phyloP scores from a whole-genome alignment of 2,797 vertebrate genomes.

The Erethizon dorsatum region DNA sequence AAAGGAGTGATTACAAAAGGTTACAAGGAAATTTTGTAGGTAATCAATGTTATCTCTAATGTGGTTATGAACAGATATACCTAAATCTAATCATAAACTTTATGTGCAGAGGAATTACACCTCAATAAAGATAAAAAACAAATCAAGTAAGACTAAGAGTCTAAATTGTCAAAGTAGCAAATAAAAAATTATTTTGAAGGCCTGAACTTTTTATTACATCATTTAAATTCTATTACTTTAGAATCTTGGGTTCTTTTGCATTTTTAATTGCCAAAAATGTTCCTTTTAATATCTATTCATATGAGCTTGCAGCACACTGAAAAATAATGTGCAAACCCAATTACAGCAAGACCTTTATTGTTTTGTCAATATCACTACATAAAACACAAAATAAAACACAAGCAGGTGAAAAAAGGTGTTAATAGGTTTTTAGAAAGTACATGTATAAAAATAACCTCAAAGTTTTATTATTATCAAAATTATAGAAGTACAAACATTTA shows the following conservation, averaged over 20 bases:
- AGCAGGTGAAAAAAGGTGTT: slow-evolving; percentile 71
- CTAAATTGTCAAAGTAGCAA: slow-evolving; percentile 14
- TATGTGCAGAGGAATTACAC: neutral
- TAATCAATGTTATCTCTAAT: neutral
- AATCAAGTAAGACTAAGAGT: neutral
- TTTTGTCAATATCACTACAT: slow-evolving; percentile 69
- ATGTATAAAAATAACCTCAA: slow-evolving; percentile 70
- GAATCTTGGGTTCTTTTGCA: slow-evolving; percentile 13
- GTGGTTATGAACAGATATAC: neutral
- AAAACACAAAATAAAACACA: slow-evolving; percentile 71
- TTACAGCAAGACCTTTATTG: slow-evolving; percentile 60
- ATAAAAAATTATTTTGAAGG: neutral
- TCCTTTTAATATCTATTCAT: slow-evolving; percentile 45
- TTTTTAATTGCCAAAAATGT: slow-evolving; percentile 70
- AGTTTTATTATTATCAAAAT: slow-evolving; percentile 73
- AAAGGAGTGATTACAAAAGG: neutral
- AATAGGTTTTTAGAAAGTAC: slow-evolving; percentile 70
- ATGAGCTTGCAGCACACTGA: slow-evolving; percentile 54
- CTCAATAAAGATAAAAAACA: neutral
- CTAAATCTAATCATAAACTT: neutral
- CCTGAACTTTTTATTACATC: slow-evolving; percentile 39
- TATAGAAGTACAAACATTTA: slow-evolving; percentile 69
- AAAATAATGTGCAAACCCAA: slow-evolving; percentile 75
- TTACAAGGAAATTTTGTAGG: neutral
- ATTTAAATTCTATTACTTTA: slow-evolving; percentile 67